These are phyloP conservation scores for Nymphalis urticae DNA, from an alignment of 2,888 invertebrate species.

Conservation along the genomic window DNA sequence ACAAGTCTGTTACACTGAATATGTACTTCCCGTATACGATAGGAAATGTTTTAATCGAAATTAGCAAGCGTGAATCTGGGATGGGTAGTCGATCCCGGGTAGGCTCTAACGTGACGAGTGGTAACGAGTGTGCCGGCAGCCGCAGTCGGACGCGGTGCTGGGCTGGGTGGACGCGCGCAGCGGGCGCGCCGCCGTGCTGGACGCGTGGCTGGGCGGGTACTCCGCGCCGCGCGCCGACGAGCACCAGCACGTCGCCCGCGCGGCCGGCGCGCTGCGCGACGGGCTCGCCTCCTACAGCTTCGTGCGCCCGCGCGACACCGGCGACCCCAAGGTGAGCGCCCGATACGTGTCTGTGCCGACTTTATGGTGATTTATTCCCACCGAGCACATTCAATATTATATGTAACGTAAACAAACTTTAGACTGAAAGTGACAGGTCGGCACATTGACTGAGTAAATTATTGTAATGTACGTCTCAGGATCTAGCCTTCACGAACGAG, in stretches of 20 bases:
- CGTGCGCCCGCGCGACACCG: constrained; percentile 81
- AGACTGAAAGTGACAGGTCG: too few relatives aligned
- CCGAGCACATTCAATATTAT: too few relatives aligned
- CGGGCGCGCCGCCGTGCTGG: constrained; percentile 92
- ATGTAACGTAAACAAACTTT: too few relatives aligned
- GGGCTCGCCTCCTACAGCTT: constrained; percentile 28
- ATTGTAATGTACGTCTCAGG: constrained; percentile 63
- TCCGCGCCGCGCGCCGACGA: constrained; percentile 86
- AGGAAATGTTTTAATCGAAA: too few relatives aligned
- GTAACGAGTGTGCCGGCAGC: constrained; percentile 66
- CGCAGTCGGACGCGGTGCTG: constrained; percentile 92
- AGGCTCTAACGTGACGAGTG: too few relatives aligned
- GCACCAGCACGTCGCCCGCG: constrained; percentile 87
- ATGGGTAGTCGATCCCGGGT: too few relatives aligned
- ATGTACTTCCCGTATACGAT: too few relatives aligned
- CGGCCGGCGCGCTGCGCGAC: constrained; percentile 46
- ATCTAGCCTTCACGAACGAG: constrained; percentile 90
- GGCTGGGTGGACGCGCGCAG: constrained; percentile 92
- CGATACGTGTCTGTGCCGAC: too few relatives aligned
- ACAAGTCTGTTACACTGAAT: too few relatives aligned
- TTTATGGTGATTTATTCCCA: too few relatives aligned
- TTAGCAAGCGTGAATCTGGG: too few relatives aligned
- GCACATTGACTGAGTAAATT: too few relatives aligned
- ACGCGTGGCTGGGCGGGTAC: constrained; percentile 92
- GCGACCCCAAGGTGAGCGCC: constrained; percentile 79